Evolutionary conservation across 2,113 vertebrate species (phyloP).

Genomic region (Apodemus sylvaticus): DNA sequence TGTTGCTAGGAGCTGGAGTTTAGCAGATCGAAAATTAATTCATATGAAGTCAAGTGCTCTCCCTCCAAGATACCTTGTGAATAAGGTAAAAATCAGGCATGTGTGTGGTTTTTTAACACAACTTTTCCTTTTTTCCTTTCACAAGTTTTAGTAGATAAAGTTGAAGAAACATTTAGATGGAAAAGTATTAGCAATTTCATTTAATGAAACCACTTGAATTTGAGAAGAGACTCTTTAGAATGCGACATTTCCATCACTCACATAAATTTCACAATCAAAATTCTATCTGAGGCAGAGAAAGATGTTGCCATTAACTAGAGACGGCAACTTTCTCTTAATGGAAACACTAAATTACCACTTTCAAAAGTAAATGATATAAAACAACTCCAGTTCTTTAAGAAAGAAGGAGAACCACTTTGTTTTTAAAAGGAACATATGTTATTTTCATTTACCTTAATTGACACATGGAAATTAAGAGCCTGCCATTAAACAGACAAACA

Average conservation of each 20-base stretch:
- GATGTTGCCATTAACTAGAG: slow-evolving; percentile 34
- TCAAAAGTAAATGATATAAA: slow-evolving; percentile 54
- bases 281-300: slow-evolving; percentile 33
- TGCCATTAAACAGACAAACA: slow-evolving; percentile 36
- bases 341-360: slow-evolving; percentile 64
- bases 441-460: slow-evolving; percentile 39
- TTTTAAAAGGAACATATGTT: slow-evolving; percentile 54
- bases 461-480: slow-evolving; percentile 46
- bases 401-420: slow-evolving; percentile 10
- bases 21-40: neutral
- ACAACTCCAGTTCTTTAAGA: slow-evolving; percentile 18
- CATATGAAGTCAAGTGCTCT: neutral
- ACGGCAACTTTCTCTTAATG: slow-evolving; percentile 59
- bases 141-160: slow-evolving; percentile 13
- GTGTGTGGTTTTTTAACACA: neutral
- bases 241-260: neutral
- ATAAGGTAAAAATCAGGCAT: neutral
- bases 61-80: neutral
- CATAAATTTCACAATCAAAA: slow-evolving; percentile 66
- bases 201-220: slow-evolving; percentile 61
- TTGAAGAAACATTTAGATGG: slow-evolving; percentile 44
- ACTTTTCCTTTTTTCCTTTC: neutral
- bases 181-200: slow-evolving; percentile 50
- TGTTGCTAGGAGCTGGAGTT: neutral
- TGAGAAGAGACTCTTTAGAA: slow-evolving; percentile 41